phyloP scores from a whole-genome alignment of 2,113 vertebrate genomes.

The Plecotus auritus region DNA sequence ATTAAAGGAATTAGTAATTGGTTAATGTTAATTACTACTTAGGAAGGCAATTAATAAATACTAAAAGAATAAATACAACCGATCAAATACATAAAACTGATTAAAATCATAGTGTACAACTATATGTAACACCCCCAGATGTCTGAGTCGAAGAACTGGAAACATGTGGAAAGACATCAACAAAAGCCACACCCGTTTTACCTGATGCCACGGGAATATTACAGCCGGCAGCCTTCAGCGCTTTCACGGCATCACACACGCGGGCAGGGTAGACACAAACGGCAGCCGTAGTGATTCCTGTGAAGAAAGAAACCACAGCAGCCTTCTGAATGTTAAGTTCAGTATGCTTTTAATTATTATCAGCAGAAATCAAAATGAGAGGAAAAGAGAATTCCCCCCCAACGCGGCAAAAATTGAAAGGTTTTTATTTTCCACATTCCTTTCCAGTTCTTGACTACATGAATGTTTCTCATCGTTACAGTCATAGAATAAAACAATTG shows the following conservation, averaged over 20 bases:
- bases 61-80: neutral
- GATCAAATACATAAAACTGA: neutral
- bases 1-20: neutral
- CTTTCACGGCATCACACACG: constrained; percentile 86
- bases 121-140: neutral
- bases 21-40: neutral
- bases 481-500: neutral
- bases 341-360: neutral
- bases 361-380: constrained; percentile 22
- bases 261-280: constrained; percentile 95
- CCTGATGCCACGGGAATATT: constrained; percentile 93
- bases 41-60: neutral
- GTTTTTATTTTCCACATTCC: neutral
- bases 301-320: constrained; percentile 27
- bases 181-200: constrained; percentile 52
- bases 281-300: constrained; percentile 89
- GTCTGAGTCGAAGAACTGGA: neutral
- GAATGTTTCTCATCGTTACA: neutral
- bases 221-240: constrained; percentile 86
- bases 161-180: neutral
- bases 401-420: neutral
- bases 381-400: neutral
- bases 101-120: neutral
- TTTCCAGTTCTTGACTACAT: neutral
- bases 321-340: neutral